Base-by-base conservation (phyloP, 2,113 vertebrate genomes). In the Bubo scandiacus region DNA sequence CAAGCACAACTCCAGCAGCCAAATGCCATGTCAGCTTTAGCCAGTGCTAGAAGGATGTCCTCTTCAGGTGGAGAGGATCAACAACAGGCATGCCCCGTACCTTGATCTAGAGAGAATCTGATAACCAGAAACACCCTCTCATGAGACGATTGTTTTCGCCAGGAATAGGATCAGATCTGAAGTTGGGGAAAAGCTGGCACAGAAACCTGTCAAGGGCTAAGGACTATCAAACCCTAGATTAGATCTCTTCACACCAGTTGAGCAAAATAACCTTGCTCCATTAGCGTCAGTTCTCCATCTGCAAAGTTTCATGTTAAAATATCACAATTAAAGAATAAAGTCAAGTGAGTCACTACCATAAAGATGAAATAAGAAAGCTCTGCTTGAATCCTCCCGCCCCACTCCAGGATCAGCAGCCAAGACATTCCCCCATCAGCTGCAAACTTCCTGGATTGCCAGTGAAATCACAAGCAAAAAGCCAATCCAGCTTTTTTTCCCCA, bases 341-440 rank as follows among this genome's bases (percentile, higher is more conserved):
- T 59, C 67, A 86, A 94, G 66, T 87, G 84, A 97, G 84, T 92
- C 96, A 94, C 70, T 25, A 26, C 32, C 85, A 91, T 61, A 91
- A 92, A 94, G 70, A 85, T 75, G 61, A 91, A 94, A 89, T 85
- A 61, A 75, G 58, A 89, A 92, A 45, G 75, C 81, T 79, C 49
- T 1, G 2, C 66, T 91, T 70, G 3, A 89, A 79, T 73, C 73
- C 77, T 34, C 63, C 63, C 82, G 59, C 47, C 83, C 83, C 58
- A 47, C 55, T 55, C 57, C 87, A 58, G 57, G 25, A 11, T 92
- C 65, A 82, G 70, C 81, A 96, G 91, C 92, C 95, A 97, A 96
- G 81, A 89, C 58, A 36, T 84, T 87, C 81, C 79, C 49, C 70
- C 45, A 68, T 92, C 86, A 92, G 81, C 91, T 82, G 55, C 72